These are phyloP conservation scores for Tetragnatha versicolor DNA, from an alignment of 1,140 invertebrate species.

Conservation along the genomic window DNA sequence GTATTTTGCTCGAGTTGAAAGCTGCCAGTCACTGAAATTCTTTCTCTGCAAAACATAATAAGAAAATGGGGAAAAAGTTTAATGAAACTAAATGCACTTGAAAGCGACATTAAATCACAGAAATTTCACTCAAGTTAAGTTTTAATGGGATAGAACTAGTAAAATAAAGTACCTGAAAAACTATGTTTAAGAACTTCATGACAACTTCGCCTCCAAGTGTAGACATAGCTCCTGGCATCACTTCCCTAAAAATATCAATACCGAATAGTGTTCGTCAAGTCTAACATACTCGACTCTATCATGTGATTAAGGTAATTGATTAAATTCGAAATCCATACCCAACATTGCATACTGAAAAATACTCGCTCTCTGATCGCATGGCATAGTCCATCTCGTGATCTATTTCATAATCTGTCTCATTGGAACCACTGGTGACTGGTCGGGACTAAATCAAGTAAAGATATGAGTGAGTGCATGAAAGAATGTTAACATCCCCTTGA, in stretches of 20 bases:
- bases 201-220: background rate
- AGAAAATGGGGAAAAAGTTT: background rate
- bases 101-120: background rate
- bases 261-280: background rate
- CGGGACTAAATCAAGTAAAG: conserved; percentile 48
- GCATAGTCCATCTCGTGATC: conserved; percentile 35
- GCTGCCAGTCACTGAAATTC: background rate
- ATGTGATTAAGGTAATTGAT: background rate
- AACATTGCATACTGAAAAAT: conserved; percentile 21
- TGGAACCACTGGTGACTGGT: conserved; percentile 50
- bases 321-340: background rate
- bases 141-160: background rate
- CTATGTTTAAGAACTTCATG: conserved; percentile 7
- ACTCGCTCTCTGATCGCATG: conserved; percentile 14
- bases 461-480: background rate
- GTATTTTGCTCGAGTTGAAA: background rate
- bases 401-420: conserved; percentile 52
- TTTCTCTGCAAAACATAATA: background rate
- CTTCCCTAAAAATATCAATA: conserved; percentile 4
- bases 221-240: conserved; percentile 19
- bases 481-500: background rate
- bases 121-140: background rate
- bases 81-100: background rate
- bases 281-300: background rate
- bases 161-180: background rate